Evolutionary conservation across 2,797 vertebrate species (phyloP).

Genomic region (Alauda arvensis): DNA sequence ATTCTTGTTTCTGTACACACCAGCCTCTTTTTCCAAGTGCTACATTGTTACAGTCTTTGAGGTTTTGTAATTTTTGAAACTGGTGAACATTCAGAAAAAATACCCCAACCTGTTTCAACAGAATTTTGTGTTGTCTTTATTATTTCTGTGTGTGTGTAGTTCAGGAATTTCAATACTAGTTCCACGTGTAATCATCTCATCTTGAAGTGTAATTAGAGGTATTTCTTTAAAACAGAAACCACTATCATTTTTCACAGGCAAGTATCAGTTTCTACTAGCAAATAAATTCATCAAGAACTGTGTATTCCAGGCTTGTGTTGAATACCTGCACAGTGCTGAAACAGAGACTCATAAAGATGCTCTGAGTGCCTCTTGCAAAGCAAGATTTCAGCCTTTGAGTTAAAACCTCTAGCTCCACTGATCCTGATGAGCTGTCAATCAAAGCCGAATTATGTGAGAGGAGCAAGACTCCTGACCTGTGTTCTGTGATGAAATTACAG

Average conservation of each 20-base stretch:
- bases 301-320: not conserved
- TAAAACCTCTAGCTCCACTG: not conserved
- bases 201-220: not conserved
- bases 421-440: conserved; percentile 27
- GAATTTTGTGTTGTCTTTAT: not conserved
- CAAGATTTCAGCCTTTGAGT: not conserved
- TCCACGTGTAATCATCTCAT: not conserved
- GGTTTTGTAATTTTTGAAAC: conserved; percentile 32
- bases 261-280: not conserved
- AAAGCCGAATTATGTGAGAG: not conserved
- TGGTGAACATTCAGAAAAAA: not conserved
- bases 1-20: conserved; percentile 23
- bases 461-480: not conserved
- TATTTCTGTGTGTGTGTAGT: not conserved
- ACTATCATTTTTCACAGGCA: not conserved
- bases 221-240: not conserved
- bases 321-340: not conserved
- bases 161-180: not conserved
- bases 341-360: not conserved
- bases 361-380: not conserved
- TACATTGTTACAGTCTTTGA: conserved; percentile 10
- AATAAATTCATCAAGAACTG: not conserved
- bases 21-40: not conserved
- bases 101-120: not conserved
- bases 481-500: conserved; percentile 10